Conservation (phyloP, 2,888 invertebrate genomes). For the Crossocerus cetratus region DNA sequence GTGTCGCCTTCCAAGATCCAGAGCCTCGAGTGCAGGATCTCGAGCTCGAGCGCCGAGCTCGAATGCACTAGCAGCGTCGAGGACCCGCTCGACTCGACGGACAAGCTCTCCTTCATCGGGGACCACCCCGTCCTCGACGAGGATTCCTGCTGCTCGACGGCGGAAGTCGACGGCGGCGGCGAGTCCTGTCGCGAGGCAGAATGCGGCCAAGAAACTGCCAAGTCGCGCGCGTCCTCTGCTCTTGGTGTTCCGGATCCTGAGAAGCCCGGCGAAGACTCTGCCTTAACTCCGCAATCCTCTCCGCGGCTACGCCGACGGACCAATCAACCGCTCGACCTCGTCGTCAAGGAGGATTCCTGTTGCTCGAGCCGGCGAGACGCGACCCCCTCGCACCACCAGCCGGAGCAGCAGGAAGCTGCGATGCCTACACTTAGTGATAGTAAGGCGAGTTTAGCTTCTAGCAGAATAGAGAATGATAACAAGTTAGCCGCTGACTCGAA, state of each 20-base stretch:
- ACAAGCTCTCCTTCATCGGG: conserved; percentile 16
- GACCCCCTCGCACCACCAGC: too few relatives aligned
- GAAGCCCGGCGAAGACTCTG: not conserved
- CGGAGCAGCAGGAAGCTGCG: too few relatives aligned
- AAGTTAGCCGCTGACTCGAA: not conserved
- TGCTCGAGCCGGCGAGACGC: too few relatives aligned
- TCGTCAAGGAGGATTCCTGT: too few relatives aligned
- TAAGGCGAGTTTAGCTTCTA: too few relatives aligned
- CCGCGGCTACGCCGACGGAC: too few relatives aligned
- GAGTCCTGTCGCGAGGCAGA: conserved; percentile 23
- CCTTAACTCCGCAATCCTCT: not conserved
- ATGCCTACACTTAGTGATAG: too few relatives aligned
- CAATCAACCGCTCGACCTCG: too few relatives aligned
- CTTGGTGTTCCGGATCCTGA: not conserved
- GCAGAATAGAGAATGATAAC: not conserved
- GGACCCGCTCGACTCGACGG: not conserved
- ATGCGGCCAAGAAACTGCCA: conserved; percentile 29
- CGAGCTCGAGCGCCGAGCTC: not conserved
- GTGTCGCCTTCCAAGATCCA: not conserved
- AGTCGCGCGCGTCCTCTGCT: conserved; percentile 1
- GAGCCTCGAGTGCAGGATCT: not conserved
- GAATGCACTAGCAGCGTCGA: conserved; percentile 18
- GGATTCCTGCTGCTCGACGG: conserved; percentile 34
- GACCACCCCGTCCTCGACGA: conserved; percentile 13
- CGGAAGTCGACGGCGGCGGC: conserved; percentile 11